A percentile compares a stretch with the other conserved stretches of the same genome.
phyloP scores from a whole-genome alignment of 2,113 vertebrate genomes.

The Mormyrus iriodes region DNA sequence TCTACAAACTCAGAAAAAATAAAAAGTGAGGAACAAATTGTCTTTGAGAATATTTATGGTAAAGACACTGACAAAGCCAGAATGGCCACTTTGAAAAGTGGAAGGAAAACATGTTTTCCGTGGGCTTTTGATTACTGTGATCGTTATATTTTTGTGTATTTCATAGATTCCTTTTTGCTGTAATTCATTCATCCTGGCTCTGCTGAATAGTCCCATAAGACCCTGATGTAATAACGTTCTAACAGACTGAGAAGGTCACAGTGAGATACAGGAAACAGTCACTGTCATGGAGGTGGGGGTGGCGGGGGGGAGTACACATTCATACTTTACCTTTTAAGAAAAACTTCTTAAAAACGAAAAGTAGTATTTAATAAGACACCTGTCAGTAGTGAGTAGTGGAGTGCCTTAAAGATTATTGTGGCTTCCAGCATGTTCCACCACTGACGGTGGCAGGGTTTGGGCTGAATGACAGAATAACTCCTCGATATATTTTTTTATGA shows the following conservation, averaged over 20 bases:
- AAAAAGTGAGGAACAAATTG: slow-evolving; percentile 31
- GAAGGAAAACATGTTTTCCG: slow-evolving; percentile 21
- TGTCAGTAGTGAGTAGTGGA: slow-evolving; percentile 29
- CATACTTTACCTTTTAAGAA: background rate
- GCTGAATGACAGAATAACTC: background rate
- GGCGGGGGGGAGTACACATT: background rate
- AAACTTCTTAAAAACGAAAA: background rate
- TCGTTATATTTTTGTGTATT: slow-evolving; percentile 35
- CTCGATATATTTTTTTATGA: background rate
- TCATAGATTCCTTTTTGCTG: slow-evolving; percentile 25
- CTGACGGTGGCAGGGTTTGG: background rate
- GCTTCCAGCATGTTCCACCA: slow-evolving; percentile 6
- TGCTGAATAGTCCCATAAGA: background rate
- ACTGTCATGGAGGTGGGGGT: background rate
- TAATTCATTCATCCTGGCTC: slow-evolving; percentile 41
- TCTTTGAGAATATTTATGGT: slow-evolving; percentile 27
- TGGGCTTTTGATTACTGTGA: slow-evolving; percentile 22
- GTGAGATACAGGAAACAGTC: slow-evolving; percentile 27
- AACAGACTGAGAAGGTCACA: slow-evolving; percentile 9
- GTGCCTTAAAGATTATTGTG: slow-evolving; percentile 18
- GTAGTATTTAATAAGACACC: slow-evolving; percentile 20
- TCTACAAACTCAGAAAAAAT: slow-evolving; percentile 14
- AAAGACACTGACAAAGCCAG: slow-evolving; percentile 24
- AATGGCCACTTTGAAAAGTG: background rate
- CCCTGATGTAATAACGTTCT: background rate